These are phyloP conservation scores for Epinephelus cyanopodus DNA, from an alignment of 2,113 vertebrate species.

Conservation along the genomic window DNA sequence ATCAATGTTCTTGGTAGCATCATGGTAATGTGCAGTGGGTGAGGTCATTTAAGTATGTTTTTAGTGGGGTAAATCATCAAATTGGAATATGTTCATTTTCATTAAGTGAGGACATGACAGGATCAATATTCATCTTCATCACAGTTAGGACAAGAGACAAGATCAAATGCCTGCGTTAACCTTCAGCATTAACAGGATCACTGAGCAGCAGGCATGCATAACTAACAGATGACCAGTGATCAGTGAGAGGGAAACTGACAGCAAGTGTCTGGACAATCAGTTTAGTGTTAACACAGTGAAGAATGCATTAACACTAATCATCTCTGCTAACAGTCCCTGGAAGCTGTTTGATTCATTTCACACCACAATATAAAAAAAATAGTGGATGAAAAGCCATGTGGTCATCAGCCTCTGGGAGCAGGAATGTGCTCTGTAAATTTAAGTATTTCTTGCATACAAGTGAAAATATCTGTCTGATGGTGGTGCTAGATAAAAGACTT, in stretches of 20 bases:
- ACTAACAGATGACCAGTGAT: conserved; percentile 35
- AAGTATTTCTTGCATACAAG: background rate
- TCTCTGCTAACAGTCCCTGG: background rate
- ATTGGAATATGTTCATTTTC: background rate
- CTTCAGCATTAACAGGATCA: conserved; percentile 30
- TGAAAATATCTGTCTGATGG: background rate
- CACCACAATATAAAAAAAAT: background rate
- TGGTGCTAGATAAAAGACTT: background rate
- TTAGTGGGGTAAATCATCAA: background rate
- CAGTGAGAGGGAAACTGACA: conserved; percentile 17
- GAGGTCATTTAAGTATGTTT: background rate
- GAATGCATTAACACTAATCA: background rate
- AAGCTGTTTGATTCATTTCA: background rate
- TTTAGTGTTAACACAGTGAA: conserved; percentile 8
- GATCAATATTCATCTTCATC: conserved; percentile 27
- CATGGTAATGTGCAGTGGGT: background rate
- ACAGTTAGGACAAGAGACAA: conserved; percentile 33
- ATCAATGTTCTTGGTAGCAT: background rate
- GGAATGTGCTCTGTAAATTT: background rate
- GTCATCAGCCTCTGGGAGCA: background rate
- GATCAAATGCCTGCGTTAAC: conserved; percentile 50
- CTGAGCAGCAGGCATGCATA: conserved; percentile 48
- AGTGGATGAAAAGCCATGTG: background rate
- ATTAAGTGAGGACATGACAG: conserved; percentile 11
- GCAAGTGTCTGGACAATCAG: conserved; percentile 5